Percentiles rank a stretch among this genome's conserved stretches.
Evolutionary conservation across 2,888 invertebrate species (phyloP).

Genomic region (Synanthedon andrenaeformis): DNA sequence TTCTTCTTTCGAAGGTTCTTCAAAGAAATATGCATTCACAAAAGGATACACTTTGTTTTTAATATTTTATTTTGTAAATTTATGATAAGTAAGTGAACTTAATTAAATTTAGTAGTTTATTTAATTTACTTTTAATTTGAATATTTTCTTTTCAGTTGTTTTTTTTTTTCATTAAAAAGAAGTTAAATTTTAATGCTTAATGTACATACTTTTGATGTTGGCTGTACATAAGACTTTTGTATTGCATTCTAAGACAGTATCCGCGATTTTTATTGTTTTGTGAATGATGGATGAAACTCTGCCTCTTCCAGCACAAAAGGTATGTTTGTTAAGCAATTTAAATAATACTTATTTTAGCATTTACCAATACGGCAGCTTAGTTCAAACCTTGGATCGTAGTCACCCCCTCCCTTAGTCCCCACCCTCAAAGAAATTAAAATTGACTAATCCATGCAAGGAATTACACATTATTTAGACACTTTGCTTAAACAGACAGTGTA

Average conservation of each 20-base stretch:
- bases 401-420: conserved; percentile 25
- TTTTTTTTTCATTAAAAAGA: conserved; percentile 5
- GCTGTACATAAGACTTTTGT: conserved; percentile 13
- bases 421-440: conserved; percentile 12
- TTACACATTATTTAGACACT: background rate
- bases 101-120: background rate
- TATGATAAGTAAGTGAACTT: background rate
- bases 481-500: background rate
- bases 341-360: conserved; percentile 54
- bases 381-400: conserved; percentile 32
- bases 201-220: conserved; percentile 55
- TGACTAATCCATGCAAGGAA: background rate
- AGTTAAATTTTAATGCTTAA: conserved; percentile 21
- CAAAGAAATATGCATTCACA: too few species aligned
- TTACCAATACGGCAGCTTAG: conserved; percentile 70
- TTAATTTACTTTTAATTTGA: conserved; percentile 5
- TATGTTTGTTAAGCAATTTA: conserved; percentile 44
- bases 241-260: conserved; percentile 4
- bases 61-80: conserved; percentile 4
- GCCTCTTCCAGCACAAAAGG: conserved; percentile 36
- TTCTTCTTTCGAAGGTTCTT: too few species aligned
- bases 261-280: background rate
- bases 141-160: conserved; percentile 16
- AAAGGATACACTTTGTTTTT: too few species aligned
- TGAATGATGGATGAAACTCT: background rate